A percentile compares a stretch with the other conserved stretches of the same genome.
These are phyloP conservation scores for Martes flavigula DNA, from an alignment of 2,797 vertebrate species.

Conservation along the genomic window DNA sequence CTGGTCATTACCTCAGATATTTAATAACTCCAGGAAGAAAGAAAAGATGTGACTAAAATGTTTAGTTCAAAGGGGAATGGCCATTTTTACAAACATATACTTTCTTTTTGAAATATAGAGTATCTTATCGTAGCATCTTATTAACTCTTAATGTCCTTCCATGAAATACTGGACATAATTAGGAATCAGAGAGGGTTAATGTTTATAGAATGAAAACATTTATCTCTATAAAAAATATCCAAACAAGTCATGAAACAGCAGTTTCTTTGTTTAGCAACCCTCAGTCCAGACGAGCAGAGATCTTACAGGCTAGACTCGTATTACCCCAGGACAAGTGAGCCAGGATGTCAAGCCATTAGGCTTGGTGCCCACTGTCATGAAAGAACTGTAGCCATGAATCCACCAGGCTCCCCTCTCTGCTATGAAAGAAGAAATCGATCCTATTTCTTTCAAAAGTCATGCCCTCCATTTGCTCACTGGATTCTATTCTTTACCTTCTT, in stretches of 20 bases:
- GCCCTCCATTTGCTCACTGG: not conserved
- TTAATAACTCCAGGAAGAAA: not conserved
- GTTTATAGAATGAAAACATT: not conserved
- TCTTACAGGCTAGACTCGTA: not conserved
- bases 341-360: not conserved
- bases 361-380: not conserved
- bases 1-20: not conserved
- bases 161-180: not conserved
- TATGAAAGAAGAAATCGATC: not conserved
- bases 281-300: not conserved
- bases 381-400: not conserved
- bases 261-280: not conserved
- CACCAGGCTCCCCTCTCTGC: not conserved
- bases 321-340: not conserved
- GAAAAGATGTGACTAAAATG: not conserved
- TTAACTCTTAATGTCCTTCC: not conserved
- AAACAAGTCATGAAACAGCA: not conserved
- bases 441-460: not conserved
- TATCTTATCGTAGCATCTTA: not conserved
- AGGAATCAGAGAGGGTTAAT: not conserved
- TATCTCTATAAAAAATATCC: not conserved
- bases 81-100: not conserved
- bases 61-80: not conserved
- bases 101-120: not conserved
- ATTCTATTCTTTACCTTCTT: not conserved